Base-by-base conservation (phyloP, 2,113 vertebrate genomes). In the Bos indicus region DNA sequence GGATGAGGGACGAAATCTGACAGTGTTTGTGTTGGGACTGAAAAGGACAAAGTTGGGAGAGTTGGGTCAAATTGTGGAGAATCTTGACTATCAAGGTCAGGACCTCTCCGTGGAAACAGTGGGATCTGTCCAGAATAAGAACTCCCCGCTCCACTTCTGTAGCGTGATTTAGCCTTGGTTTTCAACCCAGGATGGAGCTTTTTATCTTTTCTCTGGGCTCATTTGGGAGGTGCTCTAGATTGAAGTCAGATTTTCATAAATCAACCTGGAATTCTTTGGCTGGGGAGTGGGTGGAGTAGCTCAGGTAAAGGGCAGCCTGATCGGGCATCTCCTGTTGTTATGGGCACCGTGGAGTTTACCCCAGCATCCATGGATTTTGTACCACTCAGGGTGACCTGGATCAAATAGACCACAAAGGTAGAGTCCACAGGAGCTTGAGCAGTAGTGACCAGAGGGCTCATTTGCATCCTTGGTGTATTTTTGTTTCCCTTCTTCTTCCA, bases 161-260 rank as follows among this genome's bases (percentile, higher is more conserved):
- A 83, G 56, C 30, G 33, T 85, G 43, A 86, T 82, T 80, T 94
- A 89, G 91, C 83, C 43, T 91, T 60, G 83, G 87, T 93, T 78
- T 97, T 89, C 87, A 26, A 57, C n/a, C 16, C 28, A 48, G 64
- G 21, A 40, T 40, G 15, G 48, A n/a, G 83, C 77, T 91, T 82
- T 81, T 60, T 67, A 67, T 93, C 40, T 60, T 97, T 77, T 86
- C 89, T 51, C 52, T 67, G 48, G 86, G 86, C 67, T 96, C 7
- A 56, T 91, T 86, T 85, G 91, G 71, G 95, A 97, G 86, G 91
- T 94, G 90, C 90, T 91, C 59, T 71, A 56, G 86, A 85, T 60
- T 40, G 93, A 93, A 71, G 40, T 95, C 82, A 91, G 67, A 54
- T 90, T 81, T 94, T 92, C 93, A 85, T 97, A 90, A 95, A 95